Evolutionary conservation across 1,140 invertebrate genomes (phyloP).

Genomic region (Drosophila obscura): DNA sequence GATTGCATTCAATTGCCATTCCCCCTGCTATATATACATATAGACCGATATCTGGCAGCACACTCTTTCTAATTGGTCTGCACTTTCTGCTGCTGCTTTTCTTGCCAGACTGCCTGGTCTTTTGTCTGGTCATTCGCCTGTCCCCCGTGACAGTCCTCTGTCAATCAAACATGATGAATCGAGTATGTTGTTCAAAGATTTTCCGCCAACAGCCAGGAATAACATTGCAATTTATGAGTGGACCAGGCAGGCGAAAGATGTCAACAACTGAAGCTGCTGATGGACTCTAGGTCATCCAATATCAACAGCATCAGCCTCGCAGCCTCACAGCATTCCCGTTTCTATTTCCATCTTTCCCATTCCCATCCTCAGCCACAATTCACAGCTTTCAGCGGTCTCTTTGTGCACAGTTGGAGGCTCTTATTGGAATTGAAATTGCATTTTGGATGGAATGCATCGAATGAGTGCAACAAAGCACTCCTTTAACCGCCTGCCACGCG

Average conservation of each 20-base stretch:
- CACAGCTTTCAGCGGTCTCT: too few relatives aligned
- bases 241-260: constrained; percentile 37
- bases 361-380: too few relatives aligned
- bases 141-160: constrained; percentile 47
- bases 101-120: constrained; percentile 37
- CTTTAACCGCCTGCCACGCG: constrained; percentile 23
- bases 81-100: constrained; percentile 8
- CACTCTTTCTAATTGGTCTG: constrained; percentile 40
- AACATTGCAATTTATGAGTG: constrained; percentile 42
- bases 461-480: constrained; percentile 2
- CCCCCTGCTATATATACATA: too few relatives aligned
- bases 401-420: too few relatives aligned
- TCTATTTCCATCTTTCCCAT: too few relatives aligned
- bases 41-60: constrained; percentile 4
- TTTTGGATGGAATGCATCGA: constrained; percentile 19
- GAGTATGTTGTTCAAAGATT: constrained; percentile 42
- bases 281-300: constrained; percentile 46
- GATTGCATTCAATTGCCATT: too few relatives aligned
- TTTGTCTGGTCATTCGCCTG: constrained; percentile 27
- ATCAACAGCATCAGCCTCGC: constrained; percentile 5
- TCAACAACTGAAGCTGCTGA: constrained; percentile 46
- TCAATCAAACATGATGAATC: constrained; percentile 70
- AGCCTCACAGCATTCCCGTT: too few relatives aligned
- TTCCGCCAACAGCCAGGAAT: constrained; percentile 47
- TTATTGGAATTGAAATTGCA: constrained; percentile 6